Evolutionary conservation across 1,140 invertebrate genomes (phyloP), one percentile per base, ranked within the genome.

Genomic region (Trichonephila inaurata): DNA sequence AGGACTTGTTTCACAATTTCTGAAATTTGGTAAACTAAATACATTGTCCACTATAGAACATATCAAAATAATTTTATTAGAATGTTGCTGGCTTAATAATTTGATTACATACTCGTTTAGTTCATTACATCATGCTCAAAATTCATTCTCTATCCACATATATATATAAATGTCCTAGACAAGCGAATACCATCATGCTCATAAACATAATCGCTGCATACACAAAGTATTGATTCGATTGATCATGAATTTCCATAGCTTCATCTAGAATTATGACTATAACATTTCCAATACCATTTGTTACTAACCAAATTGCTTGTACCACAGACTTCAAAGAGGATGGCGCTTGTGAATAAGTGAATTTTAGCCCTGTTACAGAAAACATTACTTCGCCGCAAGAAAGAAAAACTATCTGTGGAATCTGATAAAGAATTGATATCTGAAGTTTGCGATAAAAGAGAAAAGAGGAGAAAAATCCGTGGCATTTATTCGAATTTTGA

Each of bases 321-420:
- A 99, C 95, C 0, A 99, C 97, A 0, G 98, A 98, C 95, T 99
- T 99, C 98, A 99, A 99, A 94, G 97, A 97, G 18, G 96, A 95
- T 0, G 98, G 98, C 0, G 98, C 98, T 96, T 97, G 97, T 21
- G 96, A 96, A 95, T 99, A 99, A 0, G 98, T 98, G 96, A 99
- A 99, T 95, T 98, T 97, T 16, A 99, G 96, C 18, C 98, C 98
- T 0, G 98, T 99, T 18, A 99, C 97, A 0, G 98, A 98, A 95
- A 99, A 99, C 96, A 99, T 97, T 51, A 99, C 96, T 96, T 97
- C 98, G 6, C 97, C 98, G 94, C 97, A 96, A 0, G 98, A 98
- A 94, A 99, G 97, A 1, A 98, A 96, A 51, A 98, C 95, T 95
- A 98, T 98, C 95, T 99, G 98, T 0, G 86, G 87, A 10, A 72